Evolutionary conservation across 2,888 invertebrate genomes (phyloP).

Genomic region (Galeopsomyia nigrocyanea): DNA sequence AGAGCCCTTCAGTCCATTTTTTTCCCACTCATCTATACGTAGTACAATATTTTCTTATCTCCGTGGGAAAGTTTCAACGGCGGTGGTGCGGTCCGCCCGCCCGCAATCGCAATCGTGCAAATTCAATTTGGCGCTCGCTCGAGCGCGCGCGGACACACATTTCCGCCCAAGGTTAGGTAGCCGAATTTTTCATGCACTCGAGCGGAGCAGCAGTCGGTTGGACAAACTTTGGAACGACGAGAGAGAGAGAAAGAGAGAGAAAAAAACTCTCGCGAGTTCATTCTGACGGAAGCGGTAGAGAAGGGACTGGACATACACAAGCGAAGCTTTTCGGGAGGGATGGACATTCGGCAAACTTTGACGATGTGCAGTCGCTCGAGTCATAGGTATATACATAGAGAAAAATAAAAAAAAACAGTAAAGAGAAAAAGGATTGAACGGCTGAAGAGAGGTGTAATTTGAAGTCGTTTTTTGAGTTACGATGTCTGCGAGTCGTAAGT

Average conservation of each 20-base stretch:
- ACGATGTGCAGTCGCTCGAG: too few relatives aligned
- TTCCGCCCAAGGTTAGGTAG: not conserved
- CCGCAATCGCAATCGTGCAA: conserved; percentile 5
- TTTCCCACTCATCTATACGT: not conserved
- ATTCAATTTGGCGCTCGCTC: conserved; percentile 13
- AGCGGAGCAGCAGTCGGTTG: too few relatives aligned
- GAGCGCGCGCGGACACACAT: not conserved
- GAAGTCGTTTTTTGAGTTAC: too few relatives aligned
- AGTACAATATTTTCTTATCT: conserved; percentile 1
- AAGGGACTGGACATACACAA: too few relatives aligned
- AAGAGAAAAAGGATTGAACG: too few relatives aligned
- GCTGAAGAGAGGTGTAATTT: too few relatives aligned
- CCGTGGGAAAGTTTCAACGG: not conserved
- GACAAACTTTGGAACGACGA: not conserved
- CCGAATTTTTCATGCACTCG: conserved; percentile 4
- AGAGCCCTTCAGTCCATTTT: conserved; percentile 3
- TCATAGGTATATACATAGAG: too few relatives aligned
- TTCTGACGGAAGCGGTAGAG: too few relatives aligned
- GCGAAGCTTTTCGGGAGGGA: too few relatives aligned
- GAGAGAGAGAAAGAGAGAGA: not conserved
- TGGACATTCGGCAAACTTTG: too few relatives aligned
- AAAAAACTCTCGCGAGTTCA: not conserved
- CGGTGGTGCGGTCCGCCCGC: not conserved
- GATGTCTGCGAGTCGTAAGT: too few relatives aligned
- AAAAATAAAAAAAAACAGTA: too few relatives aligned